A percentile compares a stretch with the other conserved stretches of the same genome.
Evolutionary conservation across 2,113 vertebrate genomes (phyloP).

Genomic region (Hylia prasina): DNA sequence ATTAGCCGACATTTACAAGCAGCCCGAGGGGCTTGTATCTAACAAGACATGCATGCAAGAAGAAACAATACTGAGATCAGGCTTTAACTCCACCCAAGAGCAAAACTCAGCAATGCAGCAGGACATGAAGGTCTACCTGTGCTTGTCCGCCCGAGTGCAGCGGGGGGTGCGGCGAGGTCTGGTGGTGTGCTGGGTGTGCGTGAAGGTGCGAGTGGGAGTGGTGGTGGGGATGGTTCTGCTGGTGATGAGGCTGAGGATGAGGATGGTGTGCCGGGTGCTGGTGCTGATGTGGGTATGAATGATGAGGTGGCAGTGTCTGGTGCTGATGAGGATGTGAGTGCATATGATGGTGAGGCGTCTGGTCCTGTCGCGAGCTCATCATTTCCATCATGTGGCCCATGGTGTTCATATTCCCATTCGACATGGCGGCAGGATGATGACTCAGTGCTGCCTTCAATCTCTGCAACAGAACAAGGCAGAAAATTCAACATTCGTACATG

Average conservation of each 20-base stretch:
- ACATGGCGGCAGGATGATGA: conserved; percentile 91
- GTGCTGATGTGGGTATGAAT: conserved; percentile 84
- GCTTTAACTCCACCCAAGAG: background rate
- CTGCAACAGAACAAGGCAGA: conserved; percentile 74
- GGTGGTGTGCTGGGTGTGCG: conserved; percentile 86
- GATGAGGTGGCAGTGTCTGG: conserved; percentile 82
- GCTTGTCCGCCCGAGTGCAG: conserved; percentile 88
- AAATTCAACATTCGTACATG: background rate
- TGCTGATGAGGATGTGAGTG: conserved; percentile 96
- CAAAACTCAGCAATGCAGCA: background rate
- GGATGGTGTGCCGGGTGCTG: conserved; percentile 87
- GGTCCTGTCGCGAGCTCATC: conserved; percentile 95
- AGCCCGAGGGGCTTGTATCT: background rate
- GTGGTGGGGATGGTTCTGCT: conserved; percentile 89
- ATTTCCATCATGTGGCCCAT: conserved; percentile 99
- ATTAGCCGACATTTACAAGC: background rate
- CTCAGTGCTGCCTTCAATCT: conserved; percentile 95
- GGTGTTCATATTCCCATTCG: conserved; percentile 96
- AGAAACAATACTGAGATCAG: background rate
- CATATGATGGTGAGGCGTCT: conserved; percentile 88
- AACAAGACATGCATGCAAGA: background rate
- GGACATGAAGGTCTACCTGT: conserved; percentile 77
- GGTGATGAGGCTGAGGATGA: conserved; percentile 87
- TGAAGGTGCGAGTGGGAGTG: conserved; percentile 94
- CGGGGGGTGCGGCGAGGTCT: conserved; percentile 88